Conservation (phyloP, 2,888 invertebrate genomes). For the Unio pictorum region DNA sequence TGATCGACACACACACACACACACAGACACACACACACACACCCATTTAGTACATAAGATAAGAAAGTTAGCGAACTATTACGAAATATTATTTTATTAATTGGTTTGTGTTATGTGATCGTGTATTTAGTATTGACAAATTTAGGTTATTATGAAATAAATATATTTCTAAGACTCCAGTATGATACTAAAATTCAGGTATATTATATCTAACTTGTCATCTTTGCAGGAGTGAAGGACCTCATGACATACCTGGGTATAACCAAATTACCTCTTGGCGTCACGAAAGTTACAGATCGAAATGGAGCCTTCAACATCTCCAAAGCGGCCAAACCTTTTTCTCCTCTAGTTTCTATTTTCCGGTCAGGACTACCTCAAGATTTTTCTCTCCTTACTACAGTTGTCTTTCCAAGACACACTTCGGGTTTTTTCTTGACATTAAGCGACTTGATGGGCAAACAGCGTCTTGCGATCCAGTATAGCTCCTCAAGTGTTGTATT, state of each 20-base stretch:
- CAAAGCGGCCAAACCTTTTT: constrained; percentile 48
- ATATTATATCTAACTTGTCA: background rate
- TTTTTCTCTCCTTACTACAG: constrained; percentile 55
- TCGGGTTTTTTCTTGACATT: constrained; percentile 57
- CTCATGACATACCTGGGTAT: constrained; percentile 49
- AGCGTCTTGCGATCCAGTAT: constrained; percentile 44
- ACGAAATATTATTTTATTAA: too few species aligned
- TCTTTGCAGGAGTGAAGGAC: constrained; percentile 45
- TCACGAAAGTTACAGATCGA: constrained; percentile 36
- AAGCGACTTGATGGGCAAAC: constrained; percentile 52
- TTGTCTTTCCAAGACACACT: constrained; percentile 33
- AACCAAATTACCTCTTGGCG: constrained; percentile 55
- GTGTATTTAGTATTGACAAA: too few species aligned
- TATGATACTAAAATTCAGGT: background rate
- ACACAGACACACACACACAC: too few species aligned
- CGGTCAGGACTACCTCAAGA: constrained; percentile 52
- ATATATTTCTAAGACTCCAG: too few species aligned
- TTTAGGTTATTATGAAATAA: too few species aligned
- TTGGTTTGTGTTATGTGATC: too few species aligned
- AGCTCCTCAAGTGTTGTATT: constrained; percentile 9
- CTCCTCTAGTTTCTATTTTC: constrained; percentile 49
- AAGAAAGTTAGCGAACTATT: too few species aligned
- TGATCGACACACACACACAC: too few species aligned
- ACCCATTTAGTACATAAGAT: too few species aligned
- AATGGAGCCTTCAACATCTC: constrained; percentile 49